A percentile compares a stretch with the other conserved stretches of the same genome.
Evolutionary conservation across 2,888 invertebrate species (phyloP).

Genomic region (Drosophila suboccidentalis): DNA sequence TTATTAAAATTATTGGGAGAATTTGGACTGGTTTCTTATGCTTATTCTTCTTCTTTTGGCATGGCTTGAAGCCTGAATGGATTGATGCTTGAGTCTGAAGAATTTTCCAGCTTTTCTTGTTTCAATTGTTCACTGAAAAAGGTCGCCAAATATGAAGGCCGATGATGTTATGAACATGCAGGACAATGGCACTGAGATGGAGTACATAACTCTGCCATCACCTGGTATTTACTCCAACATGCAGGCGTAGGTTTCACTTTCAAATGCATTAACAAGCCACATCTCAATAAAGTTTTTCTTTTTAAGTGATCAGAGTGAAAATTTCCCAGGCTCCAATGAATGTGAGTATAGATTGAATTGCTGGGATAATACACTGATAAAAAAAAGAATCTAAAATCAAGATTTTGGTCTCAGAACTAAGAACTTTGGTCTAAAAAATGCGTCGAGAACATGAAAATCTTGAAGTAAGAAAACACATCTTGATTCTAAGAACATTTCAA

Average conservation of each 20-base stretch:
- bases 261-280: no score
- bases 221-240: constrained; percentile 3
- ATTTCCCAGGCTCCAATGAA: not conserved
- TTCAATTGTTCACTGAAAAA: not conserved
- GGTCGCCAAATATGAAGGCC: constrained; percentile 3
- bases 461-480: no score
- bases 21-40: constrained; percentile 9
- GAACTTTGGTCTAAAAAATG: no score
- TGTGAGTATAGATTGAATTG: not conserved
- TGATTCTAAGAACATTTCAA: no score
- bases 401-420: no score
- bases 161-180: constrained; percentile 5
- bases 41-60: not conserved
- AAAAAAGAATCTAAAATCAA: no score
- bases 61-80: constrained; percentile 1
- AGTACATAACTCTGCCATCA: constrained; percentile 13
- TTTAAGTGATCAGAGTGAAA: not conserved
- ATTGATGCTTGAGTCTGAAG: not conserved
- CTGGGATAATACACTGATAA: no score
- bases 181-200: not conserved
- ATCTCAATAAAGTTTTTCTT: not conserved
- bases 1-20: not conserved
- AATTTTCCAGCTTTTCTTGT: not conserved
- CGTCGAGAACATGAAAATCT: no score
- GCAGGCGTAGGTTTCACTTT: not conserved